Evolutionary conservation across 2,888 invertebrate genomes (phyloP), one percentile per base, ranked within the genome.

Genomic region (Agrochola lychnidis): DNA sequence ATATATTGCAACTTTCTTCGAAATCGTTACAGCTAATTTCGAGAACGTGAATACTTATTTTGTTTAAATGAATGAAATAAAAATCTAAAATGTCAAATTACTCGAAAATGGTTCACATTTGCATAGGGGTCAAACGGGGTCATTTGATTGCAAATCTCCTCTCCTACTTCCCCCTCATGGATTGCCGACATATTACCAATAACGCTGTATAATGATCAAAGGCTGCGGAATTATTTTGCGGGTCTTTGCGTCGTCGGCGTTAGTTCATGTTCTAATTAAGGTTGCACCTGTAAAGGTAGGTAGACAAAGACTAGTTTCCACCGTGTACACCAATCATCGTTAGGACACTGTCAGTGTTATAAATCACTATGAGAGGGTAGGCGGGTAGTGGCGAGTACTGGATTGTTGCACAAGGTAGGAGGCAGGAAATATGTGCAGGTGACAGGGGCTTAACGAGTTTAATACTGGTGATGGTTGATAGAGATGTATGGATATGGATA

Each of bases 291-390:
- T 19, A 53, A 51, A 42, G 45, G 56, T 6, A 45, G n/a, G 14
- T 51, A 40, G 10, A 51, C 30, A 22, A 14, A 14, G 25, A 36
- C 51, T 83, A 66, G 73, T 70, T 48, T 53, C 40, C n/a, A 69
- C 48, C 25, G 25, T 57, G 61, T n/a, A 53, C 71, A 82, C 84
- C 73, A 68, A 83, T 82, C 82, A 82, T 80, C 71, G 71, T 82
- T 82, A 82, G 71, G 61, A 12, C 53, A 51, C 45, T 61, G 68
- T 12, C 70, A 45, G 48, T 51, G 62, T 61, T 67, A 79, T 82
- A 74, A 66, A 82, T 83, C 82, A 82, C 71, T 48, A 59, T 56
- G 79, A 53, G 57, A n/a, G 79, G 53, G 45, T 45, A 61, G 64
- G 51, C 30, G 57, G 62, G 19, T 30, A 51, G 25, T 63, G 25